Conservation (phyloP, 2,888 invertebrate genomes). For the Acanthococcus lagerstroemiae region DNA sequence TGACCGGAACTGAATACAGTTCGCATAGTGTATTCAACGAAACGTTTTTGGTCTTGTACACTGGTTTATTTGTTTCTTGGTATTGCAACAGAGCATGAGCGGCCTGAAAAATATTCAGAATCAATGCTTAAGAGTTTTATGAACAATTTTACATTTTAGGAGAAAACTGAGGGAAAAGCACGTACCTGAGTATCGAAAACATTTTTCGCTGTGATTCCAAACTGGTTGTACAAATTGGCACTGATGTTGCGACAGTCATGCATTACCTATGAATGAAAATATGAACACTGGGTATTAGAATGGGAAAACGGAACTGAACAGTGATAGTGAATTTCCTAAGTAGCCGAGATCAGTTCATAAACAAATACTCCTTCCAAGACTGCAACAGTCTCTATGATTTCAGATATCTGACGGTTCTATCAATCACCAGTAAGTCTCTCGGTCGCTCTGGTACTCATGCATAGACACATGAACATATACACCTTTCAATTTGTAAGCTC, state of each 20-base stretch:
- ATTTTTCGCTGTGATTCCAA: conserved; percentile 67
- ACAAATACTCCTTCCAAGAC: no score
- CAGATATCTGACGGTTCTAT: no score
- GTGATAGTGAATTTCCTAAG: not conserved
- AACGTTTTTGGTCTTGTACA: conserved; percentile 88
- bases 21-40: conserved; percentile 86
- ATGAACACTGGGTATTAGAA: not conserved
- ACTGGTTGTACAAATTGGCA: conserved; percentile 74
- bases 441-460: no score
- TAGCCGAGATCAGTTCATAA: not conserved
- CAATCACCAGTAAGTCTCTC: no score
- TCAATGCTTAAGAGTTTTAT: not conserved
- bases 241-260: conserved; percentile 90
- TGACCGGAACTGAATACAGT: conserved; percentile 73
- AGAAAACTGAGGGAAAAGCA: not conserved
- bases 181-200: conserved; percentile 81
- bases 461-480: no score
- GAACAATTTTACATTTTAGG: not conserved
- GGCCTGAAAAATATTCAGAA: conserved; percentile 45
- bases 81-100: conserved; percentile 85
- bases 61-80: conserved; percentile 80
- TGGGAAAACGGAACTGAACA: not conserved
- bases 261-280: conserved; percentile 53
- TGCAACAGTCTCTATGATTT: no score
- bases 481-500: no score